Evolutionary conservation across 2,113 vertebrate genomes (phyloP).

Genomic region (Echinops telfairi): DNA sequence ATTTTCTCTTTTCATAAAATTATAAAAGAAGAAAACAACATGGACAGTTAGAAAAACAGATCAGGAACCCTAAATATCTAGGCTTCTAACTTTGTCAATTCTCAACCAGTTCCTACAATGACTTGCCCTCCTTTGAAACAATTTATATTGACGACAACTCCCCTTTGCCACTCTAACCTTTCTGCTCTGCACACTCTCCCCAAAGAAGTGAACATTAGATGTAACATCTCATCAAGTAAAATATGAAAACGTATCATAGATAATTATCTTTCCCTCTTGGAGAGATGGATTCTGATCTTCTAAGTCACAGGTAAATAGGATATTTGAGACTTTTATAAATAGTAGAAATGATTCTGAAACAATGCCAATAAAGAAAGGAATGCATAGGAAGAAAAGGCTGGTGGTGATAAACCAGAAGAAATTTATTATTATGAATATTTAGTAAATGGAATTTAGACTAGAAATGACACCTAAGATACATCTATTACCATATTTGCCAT

Average conservation of each 20-base stretch:
- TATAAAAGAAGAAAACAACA: neutral
- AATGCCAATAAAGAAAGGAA: conserved; percentile 48
- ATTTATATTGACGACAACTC: neutral
- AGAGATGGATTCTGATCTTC: conserved; percentile 63
- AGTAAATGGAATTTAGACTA: conserved; percentile 66
- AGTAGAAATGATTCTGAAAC: conserved; percentile 56
- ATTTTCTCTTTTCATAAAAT: neutral
- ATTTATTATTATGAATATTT: conserved; percentile 74
- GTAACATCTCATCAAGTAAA: conserved; percentile 21
- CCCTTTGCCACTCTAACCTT: neutral
- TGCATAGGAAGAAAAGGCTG: conserved; percentile 42
- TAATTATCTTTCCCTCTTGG: conserved; percentile 64
- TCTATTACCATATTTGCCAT: conserved; percentile 74
- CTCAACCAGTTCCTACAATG: neutral
- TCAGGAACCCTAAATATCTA: neutral
- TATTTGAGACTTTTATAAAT: conserved; percentile 71
- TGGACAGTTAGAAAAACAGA: neutral
- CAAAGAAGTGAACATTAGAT: conserved; percentile 9
- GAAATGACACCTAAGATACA: conserved; percentile 51
- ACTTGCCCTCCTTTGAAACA: neutral
- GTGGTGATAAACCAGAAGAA: conserved; percentile 58
- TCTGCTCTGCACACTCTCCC: neutral
- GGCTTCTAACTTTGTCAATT: neutral
- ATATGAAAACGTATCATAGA: conserved; percentile 3
- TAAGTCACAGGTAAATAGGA: conserved; percentile 73